Percentiles rank a stretch among this genome's conserved stretches.
These are phyloP conservation scores for Fistularia tabacaria DNA, from an alignment of 2,797 vertebrate species.

Conservation along the genomic window DNA sequence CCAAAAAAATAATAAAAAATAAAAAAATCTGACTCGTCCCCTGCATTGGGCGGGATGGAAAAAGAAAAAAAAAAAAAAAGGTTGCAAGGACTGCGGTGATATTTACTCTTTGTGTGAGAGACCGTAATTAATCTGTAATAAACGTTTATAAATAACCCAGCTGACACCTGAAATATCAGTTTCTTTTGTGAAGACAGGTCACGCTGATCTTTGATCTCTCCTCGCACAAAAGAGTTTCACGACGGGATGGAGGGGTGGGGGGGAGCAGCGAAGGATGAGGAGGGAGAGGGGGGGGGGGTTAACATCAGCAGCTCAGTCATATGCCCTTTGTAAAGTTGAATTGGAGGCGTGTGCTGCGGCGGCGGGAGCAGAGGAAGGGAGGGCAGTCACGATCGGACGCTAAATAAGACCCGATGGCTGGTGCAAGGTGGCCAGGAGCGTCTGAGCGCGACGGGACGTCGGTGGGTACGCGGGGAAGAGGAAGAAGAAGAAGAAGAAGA, in stretches of 20 bases:
- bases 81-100: conserved; percentile 1
- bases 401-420: conserved; percentile 78
- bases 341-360: conserved; percentile 77
- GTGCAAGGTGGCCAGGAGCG: conserved; percentile 71
- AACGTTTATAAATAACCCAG: too few relatives aligned
- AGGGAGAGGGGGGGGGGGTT: conserved; percentile 43
- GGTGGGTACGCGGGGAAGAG: conserved; percentile 36
- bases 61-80: conserved; percentile 1
- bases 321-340: conserved; percentile 60
- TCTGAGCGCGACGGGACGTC: conserved; percentile 51
- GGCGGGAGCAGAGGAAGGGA: conserved; percentile 76
- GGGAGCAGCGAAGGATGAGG: conserved; percentile 1
- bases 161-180: too few relatives aligned
- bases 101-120: conserved; percentile 7
- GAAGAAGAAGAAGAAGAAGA: neutral
- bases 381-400: conserved; percentile 72
- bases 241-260: neutral
- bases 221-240: neutral
- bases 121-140: neutral
- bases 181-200: too few relatives aligned
- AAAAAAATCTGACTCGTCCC: neutral
- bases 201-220: neutral
- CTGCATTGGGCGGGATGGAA: conserved; percentile 24
- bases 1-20: too few relatives aligned
- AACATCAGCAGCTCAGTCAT: conserved; percentile 50